A percentile compares a stretch with the other conserved stretches of the same genome.
Evolutionary conservation across 1,140 invertebrate genomes (phyloP).

Genomic region (Neoseiulus cucumeris): DNA sequence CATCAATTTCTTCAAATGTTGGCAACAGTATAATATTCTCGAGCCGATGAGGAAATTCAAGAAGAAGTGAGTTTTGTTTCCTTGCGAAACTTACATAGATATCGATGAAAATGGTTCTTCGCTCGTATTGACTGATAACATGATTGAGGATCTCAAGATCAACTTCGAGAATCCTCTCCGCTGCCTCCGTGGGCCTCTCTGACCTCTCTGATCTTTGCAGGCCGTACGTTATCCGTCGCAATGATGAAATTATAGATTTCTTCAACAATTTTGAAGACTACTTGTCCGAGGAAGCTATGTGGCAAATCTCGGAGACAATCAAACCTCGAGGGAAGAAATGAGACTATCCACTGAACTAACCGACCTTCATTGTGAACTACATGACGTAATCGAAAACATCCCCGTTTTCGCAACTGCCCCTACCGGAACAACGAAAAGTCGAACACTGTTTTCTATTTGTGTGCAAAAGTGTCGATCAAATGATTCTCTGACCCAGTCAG

Average conservation of each 20-base stretch:
- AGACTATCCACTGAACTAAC: neutral
- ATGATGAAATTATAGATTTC: slow-evolving; percentile 77
- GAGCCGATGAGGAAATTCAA: slow-evolving; percentile 93
- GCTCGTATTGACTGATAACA: no score
- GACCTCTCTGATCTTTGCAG: neutral
- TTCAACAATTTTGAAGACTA: slow-evolving; percentile 93
- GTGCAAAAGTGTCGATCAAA: no score
- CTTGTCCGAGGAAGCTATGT: slow-evolving; percentile 85
- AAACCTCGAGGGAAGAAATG: slow-evolving; percentile 50
- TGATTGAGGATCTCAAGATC: no score
- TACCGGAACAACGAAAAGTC: no score
- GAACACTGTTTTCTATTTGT: no score
- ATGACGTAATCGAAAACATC: no score
- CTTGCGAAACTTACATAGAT: neutral
- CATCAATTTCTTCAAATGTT: slow-evolving; percentile 90
- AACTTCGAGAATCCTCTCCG: no score
- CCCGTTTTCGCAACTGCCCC: no score
- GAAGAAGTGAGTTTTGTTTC: slow-evolving; percentile 47
- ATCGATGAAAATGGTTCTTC: neutral
- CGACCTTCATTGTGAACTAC: no score
- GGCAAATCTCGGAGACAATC: slow-evolving; percentile 87
- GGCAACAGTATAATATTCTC: slow-evolving; percentile 93
- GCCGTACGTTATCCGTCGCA: slow-evolving; percentile 39
- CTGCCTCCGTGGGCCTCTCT: no score
- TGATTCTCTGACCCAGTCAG: no score